Base-by-base conservation (phyloP, 1,140 invertebrate genomes). In the Hesperophylax magnus region DNA sequence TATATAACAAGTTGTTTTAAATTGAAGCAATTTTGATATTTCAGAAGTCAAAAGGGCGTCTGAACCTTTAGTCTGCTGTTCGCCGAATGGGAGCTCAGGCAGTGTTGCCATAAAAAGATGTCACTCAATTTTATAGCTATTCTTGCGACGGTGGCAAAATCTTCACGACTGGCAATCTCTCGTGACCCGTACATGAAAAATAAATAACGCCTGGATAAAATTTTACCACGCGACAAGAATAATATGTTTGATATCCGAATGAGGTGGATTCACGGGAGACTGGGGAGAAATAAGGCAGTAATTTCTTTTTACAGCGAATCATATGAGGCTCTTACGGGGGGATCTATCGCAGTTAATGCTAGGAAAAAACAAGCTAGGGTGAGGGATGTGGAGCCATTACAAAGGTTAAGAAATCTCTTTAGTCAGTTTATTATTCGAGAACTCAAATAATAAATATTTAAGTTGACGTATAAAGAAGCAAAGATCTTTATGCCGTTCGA, bases 261-360 rank as follows among this genome's bases (percentile, higher is more conserved):
- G 22, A 31, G 11, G 63, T 27, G 63, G 63, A 67, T 22, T 14
- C 34, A 34, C 17, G 53, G 67, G 53, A 39, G 53, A 58, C 52
- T n/a, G 53, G 54, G 27, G 22, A 22, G 52, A 75, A 27, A 6
- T 75, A 58, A 75, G 71, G 71, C 52, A 58, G 71, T 75, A 75
- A 75, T 75, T 75, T 75, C 71, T 75, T 75, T 75, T 75, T 75
- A 75, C 52, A 75, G 71, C 53, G 54, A 75, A 75, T 75, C 71
- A 75, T 75, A 75, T 54, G 71, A 54, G 22, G 71, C 53, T 75
- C 71, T 75, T 56, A 56, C 54, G 54, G 71, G 53, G 3, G 71
- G 20, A 75, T 75, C 71, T 34, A 75, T 75, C 53, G 56, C 71
- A 75, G 71, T 75, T 75, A 75, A 75, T 75, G 53, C 53, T 24